These are phyloP conservation scores for Prunella strophiata DNA, from an alignment of 2,797 vertebrate genomes.

Conservation along the genomic window DNA sequence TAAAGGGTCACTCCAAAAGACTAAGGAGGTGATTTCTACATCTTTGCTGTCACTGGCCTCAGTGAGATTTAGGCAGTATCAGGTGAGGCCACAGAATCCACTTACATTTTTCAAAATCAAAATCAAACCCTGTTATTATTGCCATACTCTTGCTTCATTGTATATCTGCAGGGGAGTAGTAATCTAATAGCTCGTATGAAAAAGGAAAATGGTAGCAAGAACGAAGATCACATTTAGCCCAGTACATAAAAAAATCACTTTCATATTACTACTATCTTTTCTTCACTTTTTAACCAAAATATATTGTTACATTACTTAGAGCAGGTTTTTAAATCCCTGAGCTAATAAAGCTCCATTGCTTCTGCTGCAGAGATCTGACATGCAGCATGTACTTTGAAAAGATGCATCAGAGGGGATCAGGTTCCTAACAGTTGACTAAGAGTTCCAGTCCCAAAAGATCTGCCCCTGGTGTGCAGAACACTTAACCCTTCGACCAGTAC, in stretches of 20 bases:
- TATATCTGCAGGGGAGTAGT: neutral
- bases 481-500: slow-evolving; percentile 87
- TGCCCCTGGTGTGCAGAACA: slow-evolving; percentile 78
- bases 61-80: neutral
- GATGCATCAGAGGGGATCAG: slow-evolving; percentile 74
- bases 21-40: neutral
- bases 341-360: slow-evolving; percentile 75
- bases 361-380: slow-evolving; percentile 72
- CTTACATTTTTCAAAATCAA: neutral
- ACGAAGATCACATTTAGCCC: slow-evolving; percentile 9
- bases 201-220: slow-evolving; percentile 19
- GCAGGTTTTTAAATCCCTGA: slow-evolving; percentile 75
- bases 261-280: slow-evolving; percentile 31
- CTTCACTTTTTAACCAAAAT: slow-evolving; percentile 63
- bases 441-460: slow-evolving; percentile 77
- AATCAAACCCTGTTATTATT: neutral
- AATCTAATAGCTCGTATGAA: neutral
- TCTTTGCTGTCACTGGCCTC: neutral
- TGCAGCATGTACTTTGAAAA: slow-evolving; percentile 67
- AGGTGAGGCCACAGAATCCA: neutral
- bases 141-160: neutral
- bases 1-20: neutral
- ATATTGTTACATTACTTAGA: slow-evolving; percentile 62
- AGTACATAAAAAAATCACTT: slow-evolving; percentile 12
- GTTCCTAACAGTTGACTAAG: slow-evolving; percentile 77